phyloP scores from a whole-genome alignment of 53 echinoderm and acorn worm genomes.

The Astropecten irregularis region DNA sequence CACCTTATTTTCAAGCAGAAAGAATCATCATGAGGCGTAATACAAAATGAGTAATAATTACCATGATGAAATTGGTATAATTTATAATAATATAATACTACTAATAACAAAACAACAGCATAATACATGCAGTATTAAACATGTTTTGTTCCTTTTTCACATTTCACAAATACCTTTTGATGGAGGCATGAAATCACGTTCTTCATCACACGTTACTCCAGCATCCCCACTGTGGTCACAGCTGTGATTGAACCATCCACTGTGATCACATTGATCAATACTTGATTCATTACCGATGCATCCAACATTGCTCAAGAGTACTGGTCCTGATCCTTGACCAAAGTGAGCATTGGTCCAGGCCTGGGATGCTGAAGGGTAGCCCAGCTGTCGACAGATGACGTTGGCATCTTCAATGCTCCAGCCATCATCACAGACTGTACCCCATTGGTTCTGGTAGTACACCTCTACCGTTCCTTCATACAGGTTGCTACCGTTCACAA shows the following conservation, averaged over 20 bases:
- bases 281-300: constrained; percentile 2
- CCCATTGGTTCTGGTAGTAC: constrained; percentile 18
- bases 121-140: no score
- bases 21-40: no score
- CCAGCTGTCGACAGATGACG: constrained; percentile 44
- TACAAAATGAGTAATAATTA: no score
- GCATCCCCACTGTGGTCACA: neutral
- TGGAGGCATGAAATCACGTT: no score
- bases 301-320: neutral
- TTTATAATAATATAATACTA: no score
- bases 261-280: neutral
- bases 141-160: no score
- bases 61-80: no score
- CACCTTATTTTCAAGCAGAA: no score
- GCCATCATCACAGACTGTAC: neutral
- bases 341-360: constrained; percentile 11
- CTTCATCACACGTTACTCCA: constrained; percentile 14
- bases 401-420: constrained; percentile 55
- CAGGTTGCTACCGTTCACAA: constrained; percentile 16
- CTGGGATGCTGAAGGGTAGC: constrained; percentile 2
- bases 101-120: no score
- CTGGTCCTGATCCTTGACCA: neutral
- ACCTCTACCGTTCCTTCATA: constrained; percentile 52
- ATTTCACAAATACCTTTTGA: no score
- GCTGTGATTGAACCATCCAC: neutral